Percentiles rank a stretch among this genome's conserved stretches.
Conservation (phyloP, 2,888 invertebrate species). For the Calameuta idolon region DNA sequence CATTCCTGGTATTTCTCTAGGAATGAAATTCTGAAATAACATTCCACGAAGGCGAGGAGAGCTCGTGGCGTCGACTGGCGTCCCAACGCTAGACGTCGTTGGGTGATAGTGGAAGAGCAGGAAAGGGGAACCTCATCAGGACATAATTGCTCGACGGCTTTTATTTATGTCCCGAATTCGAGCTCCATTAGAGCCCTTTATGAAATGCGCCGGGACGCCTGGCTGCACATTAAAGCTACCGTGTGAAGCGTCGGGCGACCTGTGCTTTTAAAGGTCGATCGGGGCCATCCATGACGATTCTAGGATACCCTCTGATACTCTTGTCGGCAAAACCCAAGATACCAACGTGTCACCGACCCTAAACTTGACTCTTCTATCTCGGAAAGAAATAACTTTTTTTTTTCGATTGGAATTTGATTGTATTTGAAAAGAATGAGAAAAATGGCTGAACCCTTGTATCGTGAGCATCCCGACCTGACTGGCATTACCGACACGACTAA, state of each 20-base stretch:
- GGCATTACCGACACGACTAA: too few species aligned
- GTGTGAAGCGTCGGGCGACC: not conserved
- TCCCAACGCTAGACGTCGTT: not conserved
- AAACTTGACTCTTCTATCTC: not conserved
- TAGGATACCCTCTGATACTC: not conserved
- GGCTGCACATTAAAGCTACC: not conserved
- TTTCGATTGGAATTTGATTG: not conserved
- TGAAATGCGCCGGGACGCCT: constrained; percentile 10
- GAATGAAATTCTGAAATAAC: constrained; percentile 20
- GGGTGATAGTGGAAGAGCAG: not conserved
- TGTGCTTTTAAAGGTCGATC: not conserved
- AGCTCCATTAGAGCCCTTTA: constrained; percentile 9
- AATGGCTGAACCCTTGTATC: not conserved
- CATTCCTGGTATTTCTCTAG: constrained; percentile 15
- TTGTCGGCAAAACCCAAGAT: not conserved
- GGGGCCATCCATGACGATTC: not conserved
- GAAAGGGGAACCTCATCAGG: constrained; percentile 16
- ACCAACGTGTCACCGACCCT: not conserved
- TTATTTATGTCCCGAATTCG: constrained; percentile 21
- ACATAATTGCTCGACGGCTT: constrained; percentile 17
- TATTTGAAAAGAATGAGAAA: not conserved
- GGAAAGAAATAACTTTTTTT: not conserved
- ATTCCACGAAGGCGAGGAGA: constrained; percentile 16
- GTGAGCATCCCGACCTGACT: too few species aligned
- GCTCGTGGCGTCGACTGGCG: constrained; percentile 7